phyloP scores from a whole-genome alignment of 2,113 vertebrate genomes.

The Caracal caracal region DNA sequence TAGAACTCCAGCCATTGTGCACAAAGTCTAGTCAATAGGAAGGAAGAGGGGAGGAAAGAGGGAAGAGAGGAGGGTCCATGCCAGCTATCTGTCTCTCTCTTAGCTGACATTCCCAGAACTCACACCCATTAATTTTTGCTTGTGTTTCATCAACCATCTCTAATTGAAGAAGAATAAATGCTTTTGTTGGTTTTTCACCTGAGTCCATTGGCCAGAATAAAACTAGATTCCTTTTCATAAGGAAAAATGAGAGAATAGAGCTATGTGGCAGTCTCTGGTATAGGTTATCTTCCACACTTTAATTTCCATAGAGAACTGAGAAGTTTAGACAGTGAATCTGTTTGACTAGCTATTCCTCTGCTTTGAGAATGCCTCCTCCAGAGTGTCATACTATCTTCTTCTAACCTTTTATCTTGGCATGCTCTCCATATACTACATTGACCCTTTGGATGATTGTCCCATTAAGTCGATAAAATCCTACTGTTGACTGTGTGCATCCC shows the following conservation, averaged over 20 bases:
- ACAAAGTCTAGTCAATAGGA: neutral
- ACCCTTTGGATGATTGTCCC: neutral
- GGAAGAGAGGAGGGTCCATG: neutral
- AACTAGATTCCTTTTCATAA: neutral
- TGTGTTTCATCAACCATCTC: neutral
- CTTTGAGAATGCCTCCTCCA: neutral
- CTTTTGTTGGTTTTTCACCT: neutral
- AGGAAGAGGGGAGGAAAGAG: neutral
- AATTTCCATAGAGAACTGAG: neutral
- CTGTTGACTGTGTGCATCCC: neutral
- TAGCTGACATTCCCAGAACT: neutral
- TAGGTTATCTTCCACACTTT: neutral
- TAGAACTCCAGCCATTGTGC: neutral
- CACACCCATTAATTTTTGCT: neutral
- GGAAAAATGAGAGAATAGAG: neutral
- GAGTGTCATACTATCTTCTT: neutral
- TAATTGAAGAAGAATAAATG: neutral
- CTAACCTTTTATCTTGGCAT: neutral
- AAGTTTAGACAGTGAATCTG: neutral
- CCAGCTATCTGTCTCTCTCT: neutral
- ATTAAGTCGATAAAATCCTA: neutral
- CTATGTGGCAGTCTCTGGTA: neutral
- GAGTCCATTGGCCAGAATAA: neutral
- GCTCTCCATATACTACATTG: rapidly evolving
- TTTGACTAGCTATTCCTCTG: neutral